A percentile compares a stretch with the other conserved stretches of the same genome.
Evolutionary conservation across 2,113 vertebrate genomes (phyloP).

Genomic region (Coracopsis vasa): DNA sequence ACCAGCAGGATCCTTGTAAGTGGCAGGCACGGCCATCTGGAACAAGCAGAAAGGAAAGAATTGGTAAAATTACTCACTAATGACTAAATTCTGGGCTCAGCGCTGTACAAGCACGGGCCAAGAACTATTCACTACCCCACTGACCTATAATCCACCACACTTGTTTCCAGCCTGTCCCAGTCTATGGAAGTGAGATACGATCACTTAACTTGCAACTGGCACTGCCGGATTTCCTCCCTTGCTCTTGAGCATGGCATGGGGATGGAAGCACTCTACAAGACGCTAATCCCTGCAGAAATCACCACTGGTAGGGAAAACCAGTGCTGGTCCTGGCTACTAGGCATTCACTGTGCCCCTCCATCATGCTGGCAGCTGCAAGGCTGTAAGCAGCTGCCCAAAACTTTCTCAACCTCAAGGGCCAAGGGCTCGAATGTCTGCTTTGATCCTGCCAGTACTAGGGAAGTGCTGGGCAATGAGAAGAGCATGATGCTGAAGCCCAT

Average conservation of each 20-base stretch:
- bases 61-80: background rate
- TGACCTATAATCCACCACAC: background rate
- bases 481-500: background rate
- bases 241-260: rapidly evolving
- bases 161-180: background rate
- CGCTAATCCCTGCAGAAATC: background rate
- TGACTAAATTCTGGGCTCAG: background rate
- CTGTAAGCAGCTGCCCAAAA: background rate
- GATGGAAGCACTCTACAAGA: background rate
- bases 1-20: background rate
- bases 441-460: background rate
- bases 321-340: background rate
- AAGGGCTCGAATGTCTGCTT: background rate
- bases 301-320: background rate
- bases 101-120: background rate
- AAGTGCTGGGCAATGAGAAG: background rate
- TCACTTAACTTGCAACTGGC: background rate
- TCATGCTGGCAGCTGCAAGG: background rate
- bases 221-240: background rate
- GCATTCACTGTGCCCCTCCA: background rate
- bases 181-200: background rate
- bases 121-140: background rate
- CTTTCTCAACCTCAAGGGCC: background rate
- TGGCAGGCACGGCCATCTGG: background rate
- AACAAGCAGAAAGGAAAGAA: background rate